Evolutionary conservation across 2,797 vertebrate species (phyloP), one percentile per base, ranked within the genome.

Genomic region (Parotocinclus haroldoi): DNA sequence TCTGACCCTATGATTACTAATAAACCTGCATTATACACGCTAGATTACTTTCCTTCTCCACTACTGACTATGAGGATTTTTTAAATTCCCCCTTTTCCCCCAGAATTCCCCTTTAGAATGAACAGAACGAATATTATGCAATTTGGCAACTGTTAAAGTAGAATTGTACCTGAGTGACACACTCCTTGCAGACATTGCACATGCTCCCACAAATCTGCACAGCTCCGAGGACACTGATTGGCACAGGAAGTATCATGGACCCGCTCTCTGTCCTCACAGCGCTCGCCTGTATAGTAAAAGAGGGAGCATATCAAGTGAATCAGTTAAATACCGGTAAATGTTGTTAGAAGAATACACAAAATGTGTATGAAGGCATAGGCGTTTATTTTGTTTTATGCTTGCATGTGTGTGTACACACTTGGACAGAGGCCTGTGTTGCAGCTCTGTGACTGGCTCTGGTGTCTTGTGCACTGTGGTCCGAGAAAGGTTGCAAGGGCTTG

Each of bases 171-270:
- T 75, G 90, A 73, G 54, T 84, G 84, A 85, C 95, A 96, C 19
- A 76, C 71, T 49, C 93, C 91, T 72, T 93, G 94, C 39, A 96
- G 89, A 83, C 95, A 97, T 84, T 94, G 87, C 17, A 94, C 92
- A 1, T 89, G 92, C 1, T 91, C 89, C 94, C 95, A 95, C 38
- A 93, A 85, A 74, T 96, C 93, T 0, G 82, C 50, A 58, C 95
- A 98, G 74, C 89, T 92, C 1, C 92, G 89, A 11, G 94, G 95
- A 78, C 95, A 96, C 13, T 78, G 85, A 81, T 94, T 94, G 80
- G 95, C 93, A 44, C 95, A 96, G 70, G 63, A 66, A 0, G 76
- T 73, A 1, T 85, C 78, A 45, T 80, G 87, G 55, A 50, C 67
- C 1, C 89, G 88, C 10, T 90, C 90, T 36, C 81, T 80, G 1